Percentiles rank a stretch among this genome's conserved stretches.
Conservation (phyloP, 2,888 invertebrate genomes). For the Iselma pallidipennis region DNA sequence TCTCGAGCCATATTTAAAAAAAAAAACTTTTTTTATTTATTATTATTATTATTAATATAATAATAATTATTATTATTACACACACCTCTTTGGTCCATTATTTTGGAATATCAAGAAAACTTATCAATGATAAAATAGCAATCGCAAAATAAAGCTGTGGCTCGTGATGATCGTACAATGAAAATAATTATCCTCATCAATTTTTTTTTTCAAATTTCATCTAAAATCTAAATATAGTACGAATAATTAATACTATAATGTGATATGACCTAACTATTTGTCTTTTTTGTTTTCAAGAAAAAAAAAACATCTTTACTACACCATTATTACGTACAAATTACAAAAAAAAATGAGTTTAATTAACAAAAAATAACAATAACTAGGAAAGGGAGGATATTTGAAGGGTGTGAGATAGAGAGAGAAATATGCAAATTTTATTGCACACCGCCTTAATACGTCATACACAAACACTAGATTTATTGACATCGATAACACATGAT, state of each 20-base stretch:
- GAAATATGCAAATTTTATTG: conserved; percentile 25
- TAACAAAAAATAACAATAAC: conserved; percentile 17
- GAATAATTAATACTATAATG: conserved; percentile 54
- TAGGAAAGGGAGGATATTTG: neutral
- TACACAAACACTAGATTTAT: conserved; percentile 39
- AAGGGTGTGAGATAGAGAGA: conserved; percentile 8
- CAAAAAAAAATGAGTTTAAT: conserved; percentile 2
- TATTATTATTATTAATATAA: neutral
- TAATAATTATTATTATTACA: neutral
- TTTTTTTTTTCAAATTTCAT: conserved; percentile 27
- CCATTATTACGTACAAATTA: conserved; percentile 14
- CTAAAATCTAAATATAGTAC: conserved; percentile 40
- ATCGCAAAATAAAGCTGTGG: neutral
- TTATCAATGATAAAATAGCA: conserved; percentile 23
- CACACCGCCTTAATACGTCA: conserved; percentile 32
- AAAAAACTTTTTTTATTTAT: neutral
- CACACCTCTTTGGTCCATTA: conserved; percentile 26
- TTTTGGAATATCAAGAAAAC: conserved; percentile 30
- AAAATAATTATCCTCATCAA: too few relatives aligned
- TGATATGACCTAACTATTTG: conserved; percentile 55
- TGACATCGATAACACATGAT: conserved; percentile 38
- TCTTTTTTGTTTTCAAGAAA: conserved; percentile 46
- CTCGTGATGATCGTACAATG: conserved; percentile 23
- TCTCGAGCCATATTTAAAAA: neutral
- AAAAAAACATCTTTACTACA: conserved; percentile 23